phyloP scores from a whole-genome alignment of 2,797 vertebrate species.

The Pteropus rufus region DNA sequence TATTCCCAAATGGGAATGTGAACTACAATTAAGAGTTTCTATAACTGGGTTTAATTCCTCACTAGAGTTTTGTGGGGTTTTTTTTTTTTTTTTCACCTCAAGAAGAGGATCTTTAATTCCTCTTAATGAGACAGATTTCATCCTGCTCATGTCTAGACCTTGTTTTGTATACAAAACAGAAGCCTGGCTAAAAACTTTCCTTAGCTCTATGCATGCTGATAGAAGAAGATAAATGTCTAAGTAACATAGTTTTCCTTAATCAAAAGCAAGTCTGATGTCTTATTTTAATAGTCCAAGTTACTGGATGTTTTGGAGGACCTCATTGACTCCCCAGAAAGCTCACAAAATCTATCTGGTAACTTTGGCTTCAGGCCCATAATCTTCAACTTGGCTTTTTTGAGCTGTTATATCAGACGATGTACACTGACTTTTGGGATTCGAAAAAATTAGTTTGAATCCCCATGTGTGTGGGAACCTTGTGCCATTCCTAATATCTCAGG shows the following conservation, averaged over 20 bases:
- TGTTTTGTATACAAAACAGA: not conserved
- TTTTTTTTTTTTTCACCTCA: not conserved
- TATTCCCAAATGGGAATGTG: not conserved
- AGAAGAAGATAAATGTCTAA: not conserved
- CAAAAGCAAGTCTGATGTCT: not conserved
- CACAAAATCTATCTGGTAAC: not conserved
- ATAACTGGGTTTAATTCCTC: slow-evolving; percentile 7
- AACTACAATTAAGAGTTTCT: slow-evolving; percentile 11
- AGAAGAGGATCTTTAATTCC: not conserved
- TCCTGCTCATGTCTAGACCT: not conserved
- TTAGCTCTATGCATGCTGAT: not conserved
- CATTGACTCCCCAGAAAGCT: not conserved
- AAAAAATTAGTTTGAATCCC: not conserved
- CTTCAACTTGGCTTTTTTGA: not conserved
- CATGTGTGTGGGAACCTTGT: not conserved
- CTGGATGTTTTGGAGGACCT: not conserved
- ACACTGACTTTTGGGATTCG: not conserved
- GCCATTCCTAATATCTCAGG: not conserved
- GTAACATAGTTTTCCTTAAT: not conserved
- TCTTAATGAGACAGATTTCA: not conserved
- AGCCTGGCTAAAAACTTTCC: not conserved
- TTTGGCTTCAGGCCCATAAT: not conserved
- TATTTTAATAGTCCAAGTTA: not conserved
- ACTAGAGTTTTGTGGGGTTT: not conserved
- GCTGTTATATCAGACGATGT: not conserved